A percentile compares a stretch with the other conserved stretches of the same genome.
Conservation (phyloP, 2,797 vertebrate genomes). For the Pampus argenteus region DNA sequence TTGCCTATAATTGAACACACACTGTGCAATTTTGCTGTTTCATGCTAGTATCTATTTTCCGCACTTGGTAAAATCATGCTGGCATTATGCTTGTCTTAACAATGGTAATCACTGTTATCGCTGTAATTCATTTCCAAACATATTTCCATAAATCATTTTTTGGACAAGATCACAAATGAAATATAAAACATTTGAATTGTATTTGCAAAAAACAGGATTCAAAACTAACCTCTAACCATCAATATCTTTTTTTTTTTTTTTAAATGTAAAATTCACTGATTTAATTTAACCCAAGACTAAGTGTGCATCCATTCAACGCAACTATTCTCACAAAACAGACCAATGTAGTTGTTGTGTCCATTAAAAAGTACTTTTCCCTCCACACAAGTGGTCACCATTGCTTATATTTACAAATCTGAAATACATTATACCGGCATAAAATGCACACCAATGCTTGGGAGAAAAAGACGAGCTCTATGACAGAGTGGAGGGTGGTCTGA, state of each 20-base stretch:
- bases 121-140: constrained; percentile 29
- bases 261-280: constrained; percentile 11
- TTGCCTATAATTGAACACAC: constrained; percentile 79
- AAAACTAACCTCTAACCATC: background rate
- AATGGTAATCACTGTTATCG: constrained; percentile 54
- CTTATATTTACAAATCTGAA: constrained; percentile 74
- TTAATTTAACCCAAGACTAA: background rate
- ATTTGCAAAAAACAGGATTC: background rate
- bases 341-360: constrained; percentile 34
- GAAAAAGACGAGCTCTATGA: constrained; percentile 73
- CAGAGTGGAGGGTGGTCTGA: constrained; percentile 84
- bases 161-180: background rate
- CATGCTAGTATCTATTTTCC: constrained; percentile 70
- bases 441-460: constrained; percentile 78
- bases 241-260: constrained; percentile 18
- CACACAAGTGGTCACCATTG: constrained; percentile 59
- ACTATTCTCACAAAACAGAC: constrained; percentile 8
- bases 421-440: constrained; percentile 78
- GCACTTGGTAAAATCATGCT: constrained; percentile 65
- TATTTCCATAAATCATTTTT: constrained; percentile 19
- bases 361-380: constrained; percentile 65
- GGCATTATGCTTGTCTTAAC: constrained; percentile 67
- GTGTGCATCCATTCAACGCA: background rate
- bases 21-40: constrained; percentile 75
- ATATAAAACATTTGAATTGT: constrained; percentile 31